Evolutionary conservation across 2,797 vertebrate species (phyloP).

Genomic region (Meda fulgida): DNA sequence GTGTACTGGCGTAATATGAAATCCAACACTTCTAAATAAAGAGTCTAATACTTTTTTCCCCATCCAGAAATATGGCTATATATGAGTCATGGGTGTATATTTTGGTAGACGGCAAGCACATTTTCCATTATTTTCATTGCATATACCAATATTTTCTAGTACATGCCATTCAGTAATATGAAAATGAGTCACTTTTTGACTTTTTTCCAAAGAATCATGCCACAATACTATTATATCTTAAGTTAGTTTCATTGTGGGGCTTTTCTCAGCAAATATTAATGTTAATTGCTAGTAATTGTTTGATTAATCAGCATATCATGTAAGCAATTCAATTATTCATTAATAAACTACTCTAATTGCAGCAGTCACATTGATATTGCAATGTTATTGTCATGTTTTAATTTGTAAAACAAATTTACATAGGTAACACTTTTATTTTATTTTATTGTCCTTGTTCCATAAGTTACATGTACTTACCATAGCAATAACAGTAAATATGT

Average conservation of each 20-base stretch:
- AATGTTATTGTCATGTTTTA: not conserved
- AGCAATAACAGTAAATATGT: too few species aligned
- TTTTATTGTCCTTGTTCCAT: not conserved
- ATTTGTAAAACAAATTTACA: not conserved
- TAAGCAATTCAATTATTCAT: not conserved
- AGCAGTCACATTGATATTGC: not conserved
- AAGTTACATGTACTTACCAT: too few species aligned
- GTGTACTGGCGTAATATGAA: slow-evolving; percentile 70
- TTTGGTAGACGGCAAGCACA: not conserved
- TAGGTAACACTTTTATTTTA: not conserved
- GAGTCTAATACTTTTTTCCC: not conserved
- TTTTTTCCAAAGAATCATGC: not conserved
- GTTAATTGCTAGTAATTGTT: not conserved
- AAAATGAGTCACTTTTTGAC: not conserved
- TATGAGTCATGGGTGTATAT: not conserved
- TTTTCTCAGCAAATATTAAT: not conserved
- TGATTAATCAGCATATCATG: not conserved
- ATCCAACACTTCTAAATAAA: slow-evolving; percentile 62
- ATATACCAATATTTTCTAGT: not conserved
- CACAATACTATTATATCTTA: not conserved
- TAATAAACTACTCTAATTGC: not conserved
- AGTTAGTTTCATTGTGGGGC: not conserved
- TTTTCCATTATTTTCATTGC: too few species aligned
- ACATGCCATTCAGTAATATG: not conserved
- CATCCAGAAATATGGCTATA: not conserved